These are phyloP conservation scores for Lordiphosa fenestrarum DNA, from an alignment of 2,888 invertebrate species.

Conservation along the genomic window DNA sequence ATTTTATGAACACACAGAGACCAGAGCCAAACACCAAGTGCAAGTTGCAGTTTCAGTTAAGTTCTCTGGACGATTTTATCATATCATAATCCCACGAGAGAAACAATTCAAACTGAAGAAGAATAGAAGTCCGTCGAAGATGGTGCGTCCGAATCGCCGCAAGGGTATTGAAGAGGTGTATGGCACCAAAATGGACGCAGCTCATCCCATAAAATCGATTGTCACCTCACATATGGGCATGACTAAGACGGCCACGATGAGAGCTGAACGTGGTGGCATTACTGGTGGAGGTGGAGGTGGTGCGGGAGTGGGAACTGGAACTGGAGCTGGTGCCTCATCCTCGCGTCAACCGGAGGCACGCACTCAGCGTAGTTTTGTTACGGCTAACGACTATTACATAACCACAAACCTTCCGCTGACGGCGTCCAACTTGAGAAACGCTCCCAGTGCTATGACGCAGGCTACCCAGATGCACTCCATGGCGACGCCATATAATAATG, in stretches of 20 bases:
- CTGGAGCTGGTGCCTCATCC: conserved; percentile 18
- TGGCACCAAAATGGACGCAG: conserved; percentile 58
- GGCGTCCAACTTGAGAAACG: conserved; percentile 35
- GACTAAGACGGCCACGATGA: conserved; percentile 48
- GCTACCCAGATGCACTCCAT: conserved; percentile 18
- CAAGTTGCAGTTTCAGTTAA: conserved; percentile 4
- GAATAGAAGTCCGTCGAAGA: conserved; percentile 28
- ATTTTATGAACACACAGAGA: conserved; percentile 10
- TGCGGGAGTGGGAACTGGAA: conserved; percentile 5
- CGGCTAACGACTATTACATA: conserved; percentile 63
- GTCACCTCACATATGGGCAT: conserved; percentile 30
- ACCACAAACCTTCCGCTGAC: conserved; percentile 57
- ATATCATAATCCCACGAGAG: neutral
- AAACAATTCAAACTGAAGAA: too few relatives aligned
- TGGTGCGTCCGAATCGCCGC: conserved; percentile 73
- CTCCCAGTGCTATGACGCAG: conserved; percentile 15
- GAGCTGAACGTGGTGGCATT: conserved; percentile 29
- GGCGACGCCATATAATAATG: conserved; percentile 35
- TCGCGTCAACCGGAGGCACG: conserved; percentile 43
- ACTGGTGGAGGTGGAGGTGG: neutral
- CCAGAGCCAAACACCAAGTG: neutral
- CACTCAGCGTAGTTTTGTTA: conserved; percentile 56
- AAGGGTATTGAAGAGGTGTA: conserved; percentile 77
- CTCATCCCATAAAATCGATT: conserved; percentile 45
- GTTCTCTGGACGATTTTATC: neutral